Evolutionary conservation across 1,140 invertebrate species (phyloP).

Genomic region (Heliconius himera): DNA sequence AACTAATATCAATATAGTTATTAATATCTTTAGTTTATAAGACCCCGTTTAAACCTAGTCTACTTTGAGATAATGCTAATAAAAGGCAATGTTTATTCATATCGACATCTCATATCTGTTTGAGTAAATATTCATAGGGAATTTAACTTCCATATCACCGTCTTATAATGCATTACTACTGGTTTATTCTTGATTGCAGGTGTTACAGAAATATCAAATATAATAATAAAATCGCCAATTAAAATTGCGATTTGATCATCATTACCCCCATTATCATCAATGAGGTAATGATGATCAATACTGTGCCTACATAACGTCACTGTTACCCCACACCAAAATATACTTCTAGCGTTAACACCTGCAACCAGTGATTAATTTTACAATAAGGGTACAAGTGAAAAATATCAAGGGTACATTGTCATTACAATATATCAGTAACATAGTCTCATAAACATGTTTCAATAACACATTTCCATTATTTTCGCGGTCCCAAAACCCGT

Average conservation of each 20-base stretch:
- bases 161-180: background rate
- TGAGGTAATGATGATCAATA: background rate
- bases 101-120: background rate
- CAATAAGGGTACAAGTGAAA: slow-evolving; percentile 1
- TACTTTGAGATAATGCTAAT: background rate
- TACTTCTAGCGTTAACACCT: background rate
- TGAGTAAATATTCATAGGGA: background rate
- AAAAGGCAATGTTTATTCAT: background rate
- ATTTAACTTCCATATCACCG: background rate
- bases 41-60: too few species aligned
- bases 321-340: background rate
- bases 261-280: background rate
- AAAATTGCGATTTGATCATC: background rate
- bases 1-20: background rate
- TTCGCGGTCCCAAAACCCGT: slow-evolving; percentile 8
- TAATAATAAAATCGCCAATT: background rate
- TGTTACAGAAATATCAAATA: background rate
- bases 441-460: background rate
- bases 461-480: background rate
- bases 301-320: background rate
- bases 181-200: background rate
- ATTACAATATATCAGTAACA: background rate
- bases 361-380: background rate
- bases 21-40: too few species aligned
- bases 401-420: background rate